A percentile compares a stretch with the other conserved stretches of the same genome.
phyloP scores from a whole-genome alignment of 2,888 invertebrate genomes.

The Allophyes oxyacanthae region DNA sequence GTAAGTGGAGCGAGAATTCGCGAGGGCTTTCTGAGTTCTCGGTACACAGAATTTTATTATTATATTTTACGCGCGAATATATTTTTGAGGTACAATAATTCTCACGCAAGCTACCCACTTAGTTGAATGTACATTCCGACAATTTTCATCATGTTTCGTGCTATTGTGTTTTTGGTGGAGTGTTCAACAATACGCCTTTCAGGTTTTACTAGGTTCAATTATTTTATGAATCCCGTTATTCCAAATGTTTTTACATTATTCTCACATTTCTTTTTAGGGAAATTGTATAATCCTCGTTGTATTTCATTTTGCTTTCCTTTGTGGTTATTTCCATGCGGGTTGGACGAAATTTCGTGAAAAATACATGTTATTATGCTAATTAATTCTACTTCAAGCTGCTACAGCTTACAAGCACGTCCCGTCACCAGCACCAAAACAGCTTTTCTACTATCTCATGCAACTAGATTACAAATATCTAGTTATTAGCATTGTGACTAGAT shows the following conservation, averaged over 20 bases:
- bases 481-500: too few species aligned
- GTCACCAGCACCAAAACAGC: too few species aligned
- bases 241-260: constrained; percentile 6
- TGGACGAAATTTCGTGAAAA: neutral
- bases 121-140: constrained; percentile 24
- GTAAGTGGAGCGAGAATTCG: constrained; percentile 27
- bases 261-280: constrained; percentile 7
- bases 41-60: constrained; percentile 33
- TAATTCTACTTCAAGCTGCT: neutral
- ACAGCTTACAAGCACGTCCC: neutral
- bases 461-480: too few species aligned
- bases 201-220: constrained; percentile 10
- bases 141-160: constrained; percentile 31
- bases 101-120: constrained; percentile 33
- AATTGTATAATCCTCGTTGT: constrained; percentile 9
- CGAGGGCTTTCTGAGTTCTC: constrained; percentile 32
- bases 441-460: too few species aligned
- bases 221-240: constrained; percentile 29
- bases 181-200: constrained; percentile 38
- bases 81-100: constrained; percentile 31
- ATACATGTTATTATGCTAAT: neutral
- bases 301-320: neutral
- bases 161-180: constrained; percentile 29
- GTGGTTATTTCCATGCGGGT: neutral
- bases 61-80: constrained; percentile 33